Percentiles rank a stretch among this genome's conserved stretches.
Conservation (phyloP, 2,113 vertebrate genomes). For the Seriola dumerili region DNA sequence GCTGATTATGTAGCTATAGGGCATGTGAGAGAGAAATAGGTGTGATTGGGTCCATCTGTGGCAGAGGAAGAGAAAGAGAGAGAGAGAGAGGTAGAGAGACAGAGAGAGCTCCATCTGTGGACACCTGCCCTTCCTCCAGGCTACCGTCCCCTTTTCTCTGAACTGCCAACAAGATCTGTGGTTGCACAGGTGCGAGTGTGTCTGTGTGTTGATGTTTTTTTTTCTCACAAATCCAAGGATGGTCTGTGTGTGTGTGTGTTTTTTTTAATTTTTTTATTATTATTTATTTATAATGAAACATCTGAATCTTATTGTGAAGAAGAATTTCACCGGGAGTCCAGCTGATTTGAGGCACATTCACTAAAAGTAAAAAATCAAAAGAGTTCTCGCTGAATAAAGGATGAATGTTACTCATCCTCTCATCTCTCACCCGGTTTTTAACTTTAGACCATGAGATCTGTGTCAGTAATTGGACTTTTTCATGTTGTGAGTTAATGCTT, state of each 20-base stretch:
- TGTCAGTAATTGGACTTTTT: not conserved
- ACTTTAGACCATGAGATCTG: not conserved
- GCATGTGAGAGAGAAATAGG: constrained; percentile 78
- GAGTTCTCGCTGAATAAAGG: not conserved
- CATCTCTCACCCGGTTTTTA: not conserved
- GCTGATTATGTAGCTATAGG: constrained; percentile 62
- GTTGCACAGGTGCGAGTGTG: constrained; percentile 65
- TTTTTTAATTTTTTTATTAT: not conserved
- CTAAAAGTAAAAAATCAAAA: not conserved
- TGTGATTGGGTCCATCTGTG: constrained; percentile 82
- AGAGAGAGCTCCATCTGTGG: constrained; percentile 78
- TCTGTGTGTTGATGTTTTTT: constrained; percentile 33
- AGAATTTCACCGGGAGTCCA: constrained; percentile 3
- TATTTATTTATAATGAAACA: not conserved
- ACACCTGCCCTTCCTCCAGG: constrained; percentile 79
- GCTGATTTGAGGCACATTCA: not conserved
- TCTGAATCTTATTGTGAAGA: constrained; percentile 19
- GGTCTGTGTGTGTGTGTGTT: constrained; percentile 30
- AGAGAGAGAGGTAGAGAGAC: constrained; percentile 36
- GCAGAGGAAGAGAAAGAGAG: constrained; percentile 45
- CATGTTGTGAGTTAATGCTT: not conserved
- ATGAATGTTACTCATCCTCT: not conserved
- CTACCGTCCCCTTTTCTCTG: constrained; percentile 58
- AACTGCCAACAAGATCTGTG: constrained; percentile 76
- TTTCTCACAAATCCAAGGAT: not conserved